A percentile compares a stretch with the other conserved stretches of the same genome.
Evolutionary conservation across 53 echinoderm and acorn worm genomes (phyloP).

Genomic region (Holothuria scabra): DNA sequence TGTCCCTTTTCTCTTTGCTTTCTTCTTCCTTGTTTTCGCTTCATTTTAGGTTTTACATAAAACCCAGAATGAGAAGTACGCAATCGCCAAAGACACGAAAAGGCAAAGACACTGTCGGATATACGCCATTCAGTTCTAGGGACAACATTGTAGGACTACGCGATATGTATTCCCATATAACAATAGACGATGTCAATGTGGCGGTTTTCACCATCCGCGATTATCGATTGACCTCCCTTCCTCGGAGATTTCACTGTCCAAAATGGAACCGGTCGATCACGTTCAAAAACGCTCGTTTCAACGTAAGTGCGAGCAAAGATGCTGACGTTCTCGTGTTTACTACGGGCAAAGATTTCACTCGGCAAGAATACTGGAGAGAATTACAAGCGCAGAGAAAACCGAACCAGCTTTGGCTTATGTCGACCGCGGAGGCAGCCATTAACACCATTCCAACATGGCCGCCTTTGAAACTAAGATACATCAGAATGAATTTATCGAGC

Average conservation of each 20-base stretch:
- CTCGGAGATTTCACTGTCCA: slow-evolving; percentile 8
- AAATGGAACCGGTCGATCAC: slow-evolving; percentile 11
- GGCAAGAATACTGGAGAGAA: slow-evolving; percentile 16
- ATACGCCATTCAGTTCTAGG: too few relatives aligned
- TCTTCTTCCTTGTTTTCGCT: too few relatives aligned
- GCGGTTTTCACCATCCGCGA: slow-evolving; percentile 24
- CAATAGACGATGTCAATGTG: slow-evolving; percentile 2
- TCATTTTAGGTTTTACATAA: too few relatives aligned
- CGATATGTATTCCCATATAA: too few relatives aligned
- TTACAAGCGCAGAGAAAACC: slow-evolving; percentile 18
- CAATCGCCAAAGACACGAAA: too few relatives aligned
- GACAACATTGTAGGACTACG: too few relatives aligned
- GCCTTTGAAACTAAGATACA: too few relatives aligned
- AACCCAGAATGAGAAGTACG: too few relatives aligned
- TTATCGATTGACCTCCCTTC: background rate
- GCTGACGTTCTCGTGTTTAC: slow-evolving; percentile 28
- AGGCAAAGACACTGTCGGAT: too few relatives aligned
- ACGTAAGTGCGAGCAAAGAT: slow-evolving; percentile 24
- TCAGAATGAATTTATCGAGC: slow-evolving; percentile 9
- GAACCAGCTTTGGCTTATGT: slow-evolving; percentile 10
- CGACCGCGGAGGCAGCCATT: slow-evolving; percentile 17
- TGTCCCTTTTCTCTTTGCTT: too few relatives aligned
- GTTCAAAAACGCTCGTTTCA: slow-evolving; percentile 17
- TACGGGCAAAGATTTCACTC: slow-evolving; percentile 5
- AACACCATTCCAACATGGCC: background rate